phyloP scores from a whole-genome alignment of 2,113 vertebrate genomes.

The Crotalus tigris region DNA sequence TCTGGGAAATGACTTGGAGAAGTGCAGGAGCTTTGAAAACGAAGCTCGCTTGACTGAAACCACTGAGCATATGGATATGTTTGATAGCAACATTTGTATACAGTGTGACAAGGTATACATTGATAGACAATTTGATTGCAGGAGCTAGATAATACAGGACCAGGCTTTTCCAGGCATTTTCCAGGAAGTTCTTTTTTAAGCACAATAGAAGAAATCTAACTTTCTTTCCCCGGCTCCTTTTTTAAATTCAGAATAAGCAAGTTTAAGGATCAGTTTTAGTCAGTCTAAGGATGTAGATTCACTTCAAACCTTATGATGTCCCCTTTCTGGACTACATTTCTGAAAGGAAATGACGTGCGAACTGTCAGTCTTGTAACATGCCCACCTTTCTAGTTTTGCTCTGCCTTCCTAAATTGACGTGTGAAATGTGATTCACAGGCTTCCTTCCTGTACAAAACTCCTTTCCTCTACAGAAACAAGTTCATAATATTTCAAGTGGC shows the following conservation, averaged over 20 bases:
- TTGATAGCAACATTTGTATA: slow-evolving; percentile 60
- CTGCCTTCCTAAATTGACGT: neutral
- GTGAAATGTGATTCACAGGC: neutral
- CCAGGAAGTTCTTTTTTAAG: slow-evolving; percentile 41
- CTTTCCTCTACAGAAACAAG: neutral
- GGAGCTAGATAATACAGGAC: slow-evolving; percentile 60
- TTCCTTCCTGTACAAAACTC: too few species aligned
- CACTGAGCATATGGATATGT: slow-evolving; percentile 36
- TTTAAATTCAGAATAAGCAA: slow-evolving; percentile 12
- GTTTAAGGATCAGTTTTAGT: slow-evolving; percentile 2
- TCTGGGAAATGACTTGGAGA: slow-evolving; percentile 62
- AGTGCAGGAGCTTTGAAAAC: slow-evolving; percentile 52
- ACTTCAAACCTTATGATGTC: neutral
- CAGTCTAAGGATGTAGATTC: neutral
- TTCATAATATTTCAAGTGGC: neutral
- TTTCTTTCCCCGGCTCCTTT: slow-evolving; percentile 38
- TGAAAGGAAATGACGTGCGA: neutral
- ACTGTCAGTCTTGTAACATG: neutral
- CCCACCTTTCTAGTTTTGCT: neutral
- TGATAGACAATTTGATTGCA: slow-evolving; percentile 65
- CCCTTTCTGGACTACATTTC: neutral
- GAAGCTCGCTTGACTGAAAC: slow-evolving; percentile 49
- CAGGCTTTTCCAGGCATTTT: slow-evolving; percentile 38
- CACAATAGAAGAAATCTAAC: slow-evolving; percentile 37
- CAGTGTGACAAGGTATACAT: slow-evolving; percentile 47